Evolutionary conservation across 1,140 invertebrate genomes (phyloP).

Genomic region (Cecropterus lyciades): DNA sequence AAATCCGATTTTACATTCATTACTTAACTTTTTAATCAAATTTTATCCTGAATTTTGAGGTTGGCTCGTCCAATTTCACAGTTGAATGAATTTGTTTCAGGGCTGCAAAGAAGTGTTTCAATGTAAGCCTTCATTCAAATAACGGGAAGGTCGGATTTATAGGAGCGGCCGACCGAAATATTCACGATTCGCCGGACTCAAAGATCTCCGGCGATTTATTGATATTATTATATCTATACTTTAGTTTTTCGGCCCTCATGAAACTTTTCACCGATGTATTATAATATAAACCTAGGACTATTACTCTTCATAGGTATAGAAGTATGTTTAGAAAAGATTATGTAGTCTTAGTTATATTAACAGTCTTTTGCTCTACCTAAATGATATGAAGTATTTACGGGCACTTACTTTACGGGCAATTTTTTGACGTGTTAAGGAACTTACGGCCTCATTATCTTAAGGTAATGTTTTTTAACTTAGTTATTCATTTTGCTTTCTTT

Average conservation of each 20-base stretch:
- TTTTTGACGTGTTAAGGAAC: no score
- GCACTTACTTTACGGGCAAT: no score
- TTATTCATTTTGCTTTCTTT: conserved; percentile 22
- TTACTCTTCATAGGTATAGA: no score
- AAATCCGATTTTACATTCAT: conserved; percentile 61
- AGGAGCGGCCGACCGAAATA: conserved; percentile 50
- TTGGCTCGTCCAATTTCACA: conserved; percentile 71
- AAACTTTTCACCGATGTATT: conserved; percentile 25
- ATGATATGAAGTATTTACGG: no score
- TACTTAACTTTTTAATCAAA: conserved; percentile 75
- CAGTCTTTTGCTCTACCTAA: no score
- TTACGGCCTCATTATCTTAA: no score
- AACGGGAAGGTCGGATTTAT: conserved; percentile 68
- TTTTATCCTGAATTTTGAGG: conserved; percentile 70
- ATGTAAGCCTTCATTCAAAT: conserved; percentile 72
- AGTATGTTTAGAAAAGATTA: no score
- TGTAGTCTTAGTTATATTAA: no score
- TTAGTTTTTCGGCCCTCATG: conserved; percentile 17
- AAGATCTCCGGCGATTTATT: conserved; percentile 56
- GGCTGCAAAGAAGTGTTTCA: conserved; percentile 70
- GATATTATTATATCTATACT: conserved; percentile 50
- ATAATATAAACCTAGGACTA: conserved; percentile 4
- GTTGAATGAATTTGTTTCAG: conserved; percentile 73
- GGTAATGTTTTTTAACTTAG: no score
- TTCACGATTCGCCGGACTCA: conserved; percentile 60